Evolutionary conservation across 2,113 vertebrate genomes (phyloP).

Genomic region (Willisornis vidua): DNA sequence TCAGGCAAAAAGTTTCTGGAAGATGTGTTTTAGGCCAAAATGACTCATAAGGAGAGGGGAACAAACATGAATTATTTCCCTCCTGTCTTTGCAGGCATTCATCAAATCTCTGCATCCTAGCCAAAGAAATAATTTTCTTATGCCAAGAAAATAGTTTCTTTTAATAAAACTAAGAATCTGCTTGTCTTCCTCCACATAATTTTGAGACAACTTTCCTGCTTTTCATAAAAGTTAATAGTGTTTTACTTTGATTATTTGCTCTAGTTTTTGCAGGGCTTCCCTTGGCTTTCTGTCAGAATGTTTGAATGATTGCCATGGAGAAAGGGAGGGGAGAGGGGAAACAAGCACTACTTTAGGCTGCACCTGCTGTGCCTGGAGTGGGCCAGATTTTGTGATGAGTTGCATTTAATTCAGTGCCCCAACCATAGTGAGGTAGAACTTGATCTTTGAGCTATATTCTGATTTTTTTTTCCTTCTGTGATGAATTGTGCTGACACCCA

Average conservation of each 20-base stretch:
- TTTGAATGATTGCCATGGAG: not conserved
- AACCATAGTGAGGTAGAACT: not conserved
- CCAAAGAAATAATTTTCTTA: conserved; percentile 35
- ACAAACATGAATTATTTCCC: conserved; percentile 59
- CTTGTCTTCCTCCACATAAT: conserved; percentile 18
- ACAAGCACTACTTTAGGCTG: not conserved
- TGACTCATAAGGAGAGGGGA: conserved; percentile 54
- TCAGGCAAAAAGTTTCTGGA: conserved; percentile 46
- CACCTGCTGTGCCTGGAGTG: conserved; percentile 49
- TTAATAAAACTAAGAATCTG: conserved; percentile 1
- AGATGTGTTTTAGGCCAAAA: conserved; percentile 37
- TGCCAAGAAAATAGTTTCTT: conserved; percentile 17
- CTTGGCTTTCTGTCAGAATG: not conserved
- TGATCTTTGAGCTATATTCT: not conserved
- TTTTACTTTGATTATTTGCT: not conserved
- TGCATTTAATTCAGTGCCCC: not conserved
- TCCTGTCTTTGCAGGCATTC: conserved; percentile 25
- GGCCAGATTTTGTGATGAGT: not conserved
- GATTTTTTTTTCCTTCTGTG: not conserved
- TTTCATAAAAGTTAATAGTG: not conserved
- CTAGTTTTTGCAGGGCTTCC: conserved; percentile 8
- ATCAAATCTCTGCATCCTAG: not conserved
- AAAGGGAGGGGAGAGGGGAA: conserved; percentile 22
- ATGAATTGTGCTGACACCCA: not conserved
- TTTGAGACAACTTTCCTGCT: not conserved